Evolutionary conservation across 2,888 invertebrate genomes (phyloP).

Genomic region (Apocheima hispidaria): DNA sequence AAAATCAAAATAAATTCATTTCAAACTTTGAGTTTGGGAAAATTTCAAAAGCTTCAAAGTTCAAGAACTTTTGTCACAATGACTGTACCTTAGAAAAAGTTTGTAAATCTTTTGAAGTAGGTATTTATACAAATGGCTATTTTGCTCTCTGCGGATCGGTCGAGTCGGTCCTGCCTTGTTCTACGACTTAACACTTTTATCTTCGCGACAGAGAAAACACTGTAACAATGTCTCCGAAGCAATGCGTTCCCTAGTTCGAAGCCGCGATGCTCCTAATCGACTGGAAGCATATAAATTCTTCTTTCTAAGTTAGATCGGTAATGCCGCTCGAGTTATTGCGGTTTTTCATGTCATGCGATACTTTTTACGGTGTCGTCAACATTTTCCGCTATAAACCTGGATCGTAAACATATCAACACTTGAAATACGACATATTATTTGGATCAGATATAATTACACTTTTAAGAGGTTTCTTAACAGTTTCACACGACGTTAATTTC

Average conservation of each 20-base stretch:
- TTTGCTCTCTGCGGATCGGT: too few species aligned
- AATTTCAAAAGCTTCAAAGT: too few species aligned
- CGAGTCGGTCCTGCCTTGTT: too few species aligned
- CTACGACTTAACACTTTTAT: too few species aligned
- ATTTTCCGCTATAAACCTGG: conserved; percentile 49
- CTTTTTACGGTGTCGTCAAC: conserved; percentile 63
- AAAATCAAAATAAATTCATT: too few species aligned
- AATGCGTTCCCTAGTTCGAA: conserved; percentile 20
- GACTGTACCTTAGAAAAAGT: too few species aligned
- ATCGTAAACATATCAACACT: conserved; percentile 41
- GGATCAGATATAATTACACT: conserved; percentile 23
- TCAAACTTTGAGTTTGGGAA: too few species aligned
- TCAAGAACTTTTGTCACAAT: too few species aligned
- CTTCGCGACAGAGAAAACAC: too few species aligned
- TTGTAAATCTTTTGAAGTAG: too few species aligned
- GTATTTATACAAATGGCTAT: too few species aligned
- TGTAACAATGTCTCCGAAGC: neutral
- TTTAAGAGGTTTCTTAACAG: conserved; percentile 38
- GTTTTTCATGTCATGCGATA: conserved; percentile 72
- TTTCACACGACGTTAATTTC: conserved; percentile 36
- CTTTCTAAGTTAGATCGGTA: conserved; percentile 67
- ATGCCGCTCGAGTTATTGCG: conserved; percentile 71
- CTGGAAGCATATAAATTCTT: conserved; percentile 59
- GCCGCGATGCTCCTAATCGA: conserved; percentile 52
- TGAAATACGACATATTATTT: conserved; percentile 36